Base-by-base conservation (phyloP, 2,888 invertebrate genomes). In the Morpho deidamia region DNA sequence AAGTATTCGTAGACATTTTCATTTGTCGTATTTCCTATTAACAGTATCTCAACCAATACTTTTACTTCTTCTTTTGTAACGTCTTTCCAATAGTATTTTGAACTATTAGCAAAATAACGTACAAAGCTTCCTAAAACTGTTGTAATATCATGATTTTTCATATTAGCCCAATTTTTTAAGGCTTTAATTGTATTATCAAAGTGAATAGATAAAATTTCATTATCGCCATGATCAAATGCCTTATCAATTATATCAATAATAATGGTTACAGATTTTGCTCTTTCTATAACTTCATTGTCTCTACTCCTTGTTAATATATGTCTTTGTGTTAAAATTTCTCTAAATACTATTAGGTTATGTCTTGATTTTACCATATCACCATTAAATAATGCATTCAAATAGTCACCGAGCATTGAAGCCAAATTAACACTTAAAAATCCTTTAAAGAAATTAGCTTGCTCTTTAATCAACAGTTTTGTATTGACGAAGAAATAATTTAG, bases 221-320 rank as follows among this genome's bases (percentile, higher is more conserved):
- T 62, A 0, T 62, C 68, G 5, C 56, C 44, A 39, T 44, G 8
- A 11, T 48, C 51, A 44, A 76, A 70, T 0, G 74, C 63, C 63
- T 67, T 70, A 40, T 81, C 74, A 8, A 80, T 56, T 2, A 81
- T 68, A 53, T 78, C 76, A 7, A 78, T 11, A 7, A 80, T 53
- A 35, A 78, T 67, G 8, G 68, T 60, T 1, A 63, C 44, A 14
- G 76, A 75, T 63, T 69, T 72, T 5, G 38, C 7, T 45, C 63
- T 64, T 42, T 8, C n/a, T 1, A 11, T 45, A 46, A 66, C 1
- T 39, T 56, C 44, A 62, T 64, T 1, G 65, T 38, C 39, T 5
- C 7, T 56, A 40, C 1, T 49, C 63, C 44, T 49, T 34, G 35
- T 62, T 49, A 35, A 35, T 55, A 70, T 74, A 49, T 68, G 70